Evolutionary conservation across 2,888 invertebrate genomes (phyloP).

Genomic region (Kryphioiulus occultus): DNA sequence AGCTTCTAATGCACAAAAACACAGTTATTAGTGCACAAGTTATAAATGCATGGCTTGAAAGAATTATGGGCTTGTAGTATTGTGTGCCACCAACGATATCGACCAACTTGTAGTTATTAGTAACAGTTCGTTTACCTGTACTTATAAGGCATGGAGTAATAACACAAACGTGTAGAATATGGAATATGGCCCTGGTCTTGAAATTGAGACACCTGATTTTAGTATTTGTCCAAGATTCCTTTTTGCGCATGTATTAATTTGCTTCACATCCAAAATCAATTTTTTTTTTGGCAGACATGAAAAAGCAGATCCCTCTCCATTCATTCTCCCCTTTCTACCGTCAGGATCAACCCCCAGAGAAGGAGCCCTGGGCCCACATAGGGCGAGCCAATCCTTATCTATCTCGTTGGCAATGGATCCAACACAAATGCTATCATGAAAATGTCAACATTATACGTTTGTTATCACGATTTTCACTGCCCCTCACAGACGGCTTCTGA

Average conservation of each 20-base stretch:
- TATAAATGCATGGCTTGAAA: too few species aligned
- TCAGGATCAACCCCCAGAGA: neutral
- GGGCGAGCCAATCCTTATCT: conserved; percentile 35
- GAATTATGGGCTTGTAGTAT: too few species aligned
- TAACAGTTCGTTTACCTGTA: too few species aligned
- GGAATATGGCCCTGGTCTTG: too few species aligned
- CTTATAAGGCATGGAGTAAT: too few species aligned
- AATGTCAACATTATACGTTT: conserved; percentile 41
- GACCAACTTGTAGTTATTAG: too few species aligned
- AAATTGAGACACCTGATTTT: neutral
- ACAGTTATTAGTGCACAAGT: too few species aligned
- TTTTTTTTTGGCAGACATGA: neutral
- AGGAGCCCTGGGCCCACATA: conserved; percentile 22
- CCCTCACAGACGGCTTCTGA: conserved; percentile 7
- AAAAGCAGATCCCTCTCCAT: neutral
- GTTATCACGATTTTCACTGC: conserved; percentile 39
- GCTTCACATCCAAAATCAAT: neutral
- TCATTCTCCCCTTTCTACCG: neutral
- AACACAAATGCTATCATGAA: conserved; percentile 44
- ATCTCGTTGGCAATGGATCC: conserved; percentile 25
- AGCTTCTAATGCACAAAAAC: too few species aligned
- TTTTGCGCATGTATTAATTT: neutral
- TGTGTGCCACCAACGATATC: too few species aligned
- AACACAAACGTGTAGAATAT: too few species aligned
- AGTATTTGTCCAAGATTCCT: neutral